Base-by-base conservation (phyloP, 2,888 invertebrate species). In the Drosophila affinis region DNA sequence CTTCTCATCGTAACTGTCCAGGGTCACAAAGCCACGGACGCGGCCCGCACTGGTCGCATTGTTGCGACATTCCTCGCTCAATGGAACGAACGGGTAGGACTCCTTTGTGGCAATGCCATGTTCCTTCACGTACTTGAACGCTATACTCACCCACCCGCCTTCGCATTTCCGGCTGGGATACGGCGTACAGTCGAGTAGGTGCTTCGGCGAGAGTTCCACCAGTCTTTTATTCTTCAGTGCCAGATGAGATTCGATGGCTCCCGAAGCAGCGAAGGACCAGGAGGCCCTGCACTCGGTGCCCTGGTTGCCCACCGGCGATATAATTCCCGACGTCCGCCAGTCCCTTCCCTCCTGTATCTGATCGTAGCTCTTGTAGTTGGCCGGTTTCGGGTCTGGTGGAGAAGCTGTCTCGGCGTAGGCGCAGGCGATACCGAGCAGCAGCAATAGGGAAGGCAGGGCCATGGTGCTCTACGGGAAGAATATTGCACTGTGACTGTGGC, bases 181-280 rank as follows among this genome's bases (percentile, higher is more conserved):
- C 0, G 6, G 1, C 18, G 52, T 2, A 3, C 46, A 62, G 32
- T 64, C 63, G 24, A 64, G 7, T 1, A 63, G 52, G 3, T 52
- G 32, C 18, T 64, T 45, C 21, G 9, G 52, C 9, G 62, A 63
- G 18, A 60, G 7, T 6, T n/a, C 1, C 9, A 59, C 21, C 10
- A 9, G 9, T 7, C 10, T 6, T 0, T 29, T n/a, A 4, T 32
- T 9, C 14, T 18, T 49, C 18, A 34, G 29, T 0, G 49, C 32
- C 29, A 61, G 12, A 14, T 63, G 61, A 1, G 62, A 34, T 45
- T 60, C 61, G 45, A 63, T 6, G 17, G 45, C 10, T 1, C 45
- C 62, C 4, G 62, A 2, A 1, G 45, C 4, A 3, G 63, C 52
- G 27, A 62, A 63, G 10, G 59, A 24, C 63, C 63, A 62, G 52